Base-by-base conservation (phyloP, 2,797 vertebrate genomes). In the Emydoidea blandingii region DNA sequence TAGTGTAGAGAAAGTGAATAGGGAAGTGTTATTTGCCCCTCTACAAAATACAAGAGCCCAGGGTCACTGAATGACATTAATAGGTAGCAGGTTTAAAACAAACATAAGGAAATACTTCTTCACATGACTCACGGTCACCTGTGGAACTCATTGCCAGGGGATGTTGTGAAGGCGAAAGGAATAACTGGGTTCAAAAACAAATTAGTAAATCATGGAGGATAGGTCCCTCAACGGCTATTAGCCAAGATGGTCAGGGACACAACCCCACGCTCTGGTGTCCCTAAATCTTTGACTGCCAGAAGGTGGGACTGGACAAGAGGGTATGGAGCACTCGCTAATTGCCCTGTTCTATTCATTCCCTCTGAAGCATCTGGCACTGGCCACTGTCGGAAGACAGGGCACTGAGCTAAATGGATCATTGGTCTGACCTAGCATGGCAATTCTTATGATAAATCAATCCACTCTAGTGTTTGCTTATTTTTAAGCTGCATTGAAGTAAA, bases 401-500 rank as follows among this genome's bases (percentile, higher is more conserved):
- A 37, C 18, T 11, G n/a, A 41, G n/a, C n/a, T 23, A 72, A 37
- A 72, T 23, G n/a, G n/a, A 41, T 21, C n/a, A 72, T 5, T 72
- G 65, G 5, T 41, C 65, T 37, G 19, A 72, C 19, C 9, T 37
- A 41, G 65, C n/a, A 72, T 72, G 19, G 18, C 65, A 37, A 72
- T 68, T 25, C 19, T 72, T 41, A 72, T 72, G 65, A 41, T 23
- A 72, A 72, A 72, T 72, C 65, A 68, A 37, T 37, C 16, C 62
- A 37, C 65, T 37, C 19, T 41, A 23, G n/a, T 23, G 65, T 1
- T 5, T 15, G 15, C 0, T 0, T 59, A 8, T 79, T 37, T 92
- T 91, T 76, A 94, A 78, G 53, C 52, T 31, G 41, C 57, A 59
- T 8, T 44, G 8, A 88, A 94, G 68, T 85, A 44, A 83, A 6